Percentiles rank a stretch among this genome's conserved stretches.
phyloP scores from a whole-genome alignment of 2,888 invertebrate genomes.

The Drosophila colorata region DNA sequence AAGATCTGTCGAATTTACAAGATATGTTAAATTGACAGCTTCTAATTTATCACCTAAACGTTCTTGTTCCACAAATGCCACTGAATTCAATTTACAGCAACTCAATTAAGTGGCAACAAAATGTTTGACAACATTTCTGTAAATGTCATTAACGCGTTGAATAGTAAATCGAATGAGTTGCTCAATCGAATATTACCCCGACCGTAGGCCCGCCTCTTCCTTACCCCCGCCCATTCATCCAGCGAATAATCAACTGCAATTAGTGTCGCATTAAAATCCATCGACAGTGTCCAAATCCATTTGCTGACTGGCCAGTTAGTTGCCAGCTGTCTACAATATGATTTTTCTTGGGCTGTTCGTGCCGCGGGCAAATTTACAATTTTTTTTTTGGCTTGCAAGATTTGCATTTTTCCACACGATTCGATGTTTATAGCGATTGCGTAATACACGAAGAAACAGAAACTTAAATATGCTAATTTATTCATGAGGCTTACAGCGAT shows the following conservation, averaged over 20 bases:
- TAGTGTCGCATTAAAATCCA: constrained; percentile 57
- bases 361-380: constrained; percentile 37
- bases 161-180: constrained; percentile 15
- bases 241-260: constrained; percentile 37
- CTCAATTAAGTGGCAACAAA: constrained; percentile 59
- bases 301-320: constrained; percentile 28
- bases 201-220: not conserved
- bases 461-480: constrained; percentile 33
- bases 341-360: constrained; percentile 25
- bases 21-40: no score
- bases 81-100: constrained; percentile 31
- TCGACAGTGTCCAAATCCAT: constrained; percentile 29
- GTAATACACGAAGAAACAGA: constrained; percentile 30
- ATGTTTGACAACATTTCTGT: constrained; percentile 53
- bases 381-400: constrained; percentile 19
- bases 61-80: constrained; percentile 43
- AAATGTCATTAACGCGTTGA: constrained; percentile 64
- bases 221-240: not conserved
- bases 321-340: not conserved
- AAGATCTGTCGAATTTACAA: no score
- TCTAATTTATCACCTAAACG: not conserved
- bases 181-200: constrained; percentile 21
- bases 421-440: constrained; percentile 30
- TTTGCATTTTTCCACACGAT: constrained; percentile 43
- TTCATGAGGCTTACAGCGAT: constrained; percentile 40